These are phyloP conservation scores for Arrhamphus sclerolepis DNA, from an alignment of 2,797 vertebrate genomes.

Conservation along the genomic window DNA sequence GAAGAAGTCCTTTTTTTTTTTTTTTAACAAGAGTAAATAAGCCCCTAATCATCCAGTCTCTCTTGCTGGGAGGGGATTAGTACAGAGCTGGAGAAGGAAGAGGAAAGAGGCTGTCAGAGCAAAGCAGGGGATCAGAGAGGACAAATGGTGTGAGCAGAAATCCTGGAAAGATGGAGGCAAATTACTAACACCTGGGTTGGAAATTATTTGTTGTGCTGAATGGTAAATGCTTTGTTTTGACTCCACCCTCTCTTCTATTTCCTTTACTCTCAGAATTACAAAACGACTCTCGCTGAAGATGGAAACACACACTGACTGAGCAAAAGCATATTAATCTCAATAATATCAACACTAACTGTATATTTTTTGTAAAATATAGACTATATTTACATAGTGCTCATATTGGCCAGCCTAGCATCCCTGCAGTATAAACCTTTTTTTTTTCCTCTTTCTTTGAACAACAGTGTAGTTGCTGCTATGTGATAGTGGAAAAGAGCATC, in stretches of 20 bases:
- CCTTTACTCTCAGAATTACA: constrained; percentile 28
- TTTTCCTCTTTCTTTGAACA: not conserved
- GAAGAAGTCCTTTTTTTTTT: constrained; percentile 54
- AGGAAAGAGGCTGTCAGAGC: constrained; percentile 71
- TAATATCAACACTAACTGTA: constrained; percentile 10
- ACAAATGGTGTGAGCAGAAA: constrained; percentile 48
- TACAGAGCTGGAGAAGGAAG: constrained; percentile 49
- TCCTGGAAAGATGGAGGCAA: constrained; percentile 50
- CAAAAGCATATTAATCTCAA: constrained; percentile 36
- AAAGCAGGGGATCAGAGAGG: constrained; percentile 60
- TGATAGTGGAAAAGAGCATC: constrained; percentile 20
- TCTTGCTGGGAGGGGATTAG: constrained; percentile 73
- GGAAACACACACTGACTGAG: constrained; percentile 11
- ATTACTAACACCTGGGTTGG: constrained; percentile 55
- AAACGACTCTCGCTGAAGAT: constrained; percentile 47
- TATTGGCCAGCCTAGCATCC: too few relatives aligned
- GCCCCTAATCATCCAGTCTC: constrained; percentile 62
- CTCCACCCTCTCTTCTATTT: constrained; percentile 14
- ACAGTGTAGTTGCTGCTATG: constrained; percentile 27
- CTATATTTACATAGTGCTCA: constrained; percentile 30
- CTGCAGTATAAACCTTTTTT: not conserved
- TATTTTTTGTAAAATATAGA: constrained; percentile 1
- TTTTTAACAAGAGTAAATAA: constrained; percentile 73
- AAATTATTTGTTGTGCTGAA: constrained; percentile 55
- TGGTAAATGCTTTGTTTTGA: constrained; percentile 58